phyloP scores from a whole-genome alignment of 2,113 vertebrate species.

The Gavialis gangeticus region DNA sequence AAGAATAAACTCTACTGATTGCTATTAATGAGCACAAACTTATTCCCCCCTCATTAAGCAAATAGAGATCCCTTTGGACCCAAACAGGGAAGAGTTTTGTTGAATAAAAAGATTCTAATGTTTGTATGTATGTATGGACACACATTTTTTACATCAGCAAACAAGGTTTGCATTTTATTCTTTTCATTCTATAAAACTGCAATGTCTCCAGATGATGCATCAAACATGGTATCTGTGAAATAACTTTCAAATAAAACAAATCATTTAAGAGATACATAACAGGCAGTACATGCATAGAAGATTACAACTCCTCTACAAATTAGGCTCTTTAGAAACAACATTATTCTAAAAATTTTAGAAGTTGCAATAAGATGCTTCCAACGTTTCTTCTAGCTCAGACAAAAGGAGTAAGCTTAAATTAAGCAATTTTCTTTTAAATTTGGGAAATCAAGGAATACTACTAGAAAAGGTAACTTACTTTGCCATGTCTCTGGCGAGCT shows the following conservation, averaged over 20 bases:
- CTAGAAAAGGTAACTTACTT: conserved; percentile 80
- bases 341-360: neutral
- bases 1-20: neutral
- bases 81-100: neutral
- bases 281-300: no score
- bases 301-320: neutral
- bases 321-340: neutral
- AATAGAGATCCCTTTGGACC: neutral
- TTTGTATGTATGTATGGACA: neutral
- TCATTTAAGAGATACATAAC: no score
- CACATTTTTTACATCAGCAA: neutral
- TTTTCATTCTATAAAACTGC: neutral
- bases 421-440: neutral
- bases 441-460: accelerated
- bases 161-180: neutral
- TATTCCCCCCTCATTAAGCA: neutral
- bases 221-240: neutral
- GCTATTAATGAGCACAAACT: neutral
- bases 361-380: neutral
- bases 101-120: neutral
- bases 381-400: neutral
- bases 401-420: neutral
- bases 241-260: no score
- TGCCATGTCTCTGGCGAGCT: conserved; percentile 96
- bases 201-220: neutral